phyloP scores from a whole-genome alignment of 2,888 invertebrate genomes.

The Villa cingulata region DNA sequence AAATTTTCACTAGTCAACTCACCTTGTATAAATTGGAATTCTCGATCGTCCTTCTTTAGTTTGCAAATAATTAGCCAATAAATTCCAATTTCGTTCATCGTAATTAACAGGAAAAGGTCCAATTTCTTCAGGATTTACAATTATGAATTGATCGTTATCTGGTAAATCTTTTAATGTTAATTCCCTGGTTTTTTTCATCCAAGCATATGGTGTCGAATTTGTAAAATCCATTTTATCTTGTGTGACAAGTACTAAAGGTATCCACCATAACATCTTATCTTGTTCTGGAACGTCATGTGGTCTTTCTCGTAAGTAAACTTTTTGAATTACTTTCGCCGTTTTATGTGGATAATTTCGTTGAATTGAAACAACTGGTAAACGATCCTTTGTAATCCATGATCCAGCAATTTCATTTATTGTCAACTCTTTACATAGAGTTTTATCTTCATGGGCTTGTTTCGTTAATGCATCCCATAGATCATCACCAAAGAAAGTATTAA shows the following conservation, averaged over 20 bases:
- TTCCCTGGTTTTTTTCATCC: constrained; percentile 49
- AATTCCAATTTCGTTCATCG: constrained; percentile 61
- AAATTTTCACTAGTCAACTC: not conserved
- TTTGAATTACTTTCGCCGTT: constrained; percentile 44
- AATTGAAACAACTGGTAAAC: constrained; percentile 61
- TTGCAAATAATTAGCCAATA: constrained; percentile 50
- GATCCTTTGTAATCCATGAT: constrained; percentile 70
- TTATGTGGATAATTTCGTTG: constrained; percentile 51
- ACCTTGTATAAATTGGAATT: constrained; percentile 54
- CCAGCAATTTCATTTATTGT: constrained; percentile 58
- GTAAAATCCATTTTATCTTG: constrained; percentile 46
- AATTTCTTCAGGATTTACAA: constrained; percentile 73
- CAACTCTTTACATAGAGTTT: constrained; percentile 40
- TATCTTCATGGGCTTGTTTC: constrained; percentile 48
- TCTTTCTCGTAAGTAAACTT: constrained; percentile 57
- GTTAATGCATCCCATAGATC: constrained; percentile 68
- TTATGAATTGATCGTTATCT: constrained; percentile 48
- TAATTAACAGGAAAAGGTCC: constrained; percentile 77
- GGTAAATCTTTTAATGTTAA: constrained; percentile 43
- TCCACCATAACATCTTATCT: constrained; percentile 59
- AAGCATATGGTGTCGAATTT: constrained; percentile 42
- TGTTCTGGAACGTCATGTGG: constrained; percentile 60
- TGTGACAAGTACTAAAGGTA: constrained; percentile 50
- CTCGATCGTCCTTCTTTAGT: constrained; percentile 39
- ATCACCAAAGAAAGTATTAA: constrained; percentile 60